These are phyloP conservation scores for Eurytoma californica DNA, from an alignment of 2,888 invertebrate genomes.

Conservation along the genomic window DNA sequence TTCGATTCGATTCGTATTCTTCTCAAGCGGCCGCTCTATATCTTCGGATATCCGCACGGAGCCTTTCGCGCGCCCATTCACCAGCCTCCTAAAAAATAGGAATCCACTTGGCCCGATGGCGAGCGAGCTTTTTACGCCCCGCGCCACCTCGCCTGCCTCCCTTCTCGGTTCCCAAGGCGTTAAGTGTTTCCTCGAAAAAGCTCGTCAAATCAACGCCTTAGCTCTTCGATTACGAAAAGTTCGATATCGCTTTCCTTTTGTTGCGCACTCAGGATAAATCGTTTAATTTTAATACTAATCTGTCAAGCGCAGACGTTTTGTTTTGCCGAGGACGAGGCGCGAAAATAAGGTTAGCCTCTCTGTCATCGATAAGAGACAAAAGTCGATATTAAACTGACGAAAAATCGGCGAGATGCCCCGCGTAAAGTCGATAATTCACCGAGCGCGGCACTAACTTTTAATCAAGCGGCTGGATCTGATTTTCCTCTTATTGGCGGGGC, in stretches of 20 bases:
- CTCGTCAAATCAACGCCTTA: neutral
- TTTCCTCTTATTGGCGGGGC: neutral
- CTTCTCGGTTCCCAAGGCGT: neutral
- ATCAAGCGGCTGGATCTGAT: neutral
- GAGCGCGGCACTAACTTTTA: conserved; percentile 1
- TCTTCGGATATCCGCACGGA: conserved; percentile 51
- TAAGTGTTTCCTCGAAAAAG: conserved; percentile 24
- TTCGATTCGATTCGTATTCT: conserved; percentile 65
- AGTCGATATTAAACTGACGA: neutral
- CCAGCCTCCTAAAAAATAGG: conserved; percentile 50
- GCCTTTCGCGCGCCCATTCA: conserved; percentile 30
- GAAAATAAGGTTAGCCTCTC: neutral
- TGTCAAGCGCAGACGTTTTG: neutral
- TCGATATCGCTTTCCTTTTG: neutral
- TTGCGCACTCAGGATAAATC: neutral
- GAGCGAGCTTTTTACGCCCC: neutral
- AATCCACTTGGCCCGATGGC: conserved; percentile 18
- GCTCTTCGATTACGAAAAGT: conserved; percentile 16
- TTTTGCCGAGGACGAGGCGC: neutral
- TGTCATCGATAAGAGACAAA: neutral
- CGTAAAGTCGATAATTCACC: neutral
- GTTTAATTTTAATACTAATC: too few relatives aligned
- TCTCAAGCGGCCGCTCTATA: conserved; percentile 57
- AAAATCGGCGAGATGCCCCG: neutral
- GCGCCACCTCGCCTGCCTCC: neutral